These are phyloP conservation scores for Agrochola lota DNA, from an alignment of 2,888 invertebrate genomes.

Conservation along the genomic window DNA sequence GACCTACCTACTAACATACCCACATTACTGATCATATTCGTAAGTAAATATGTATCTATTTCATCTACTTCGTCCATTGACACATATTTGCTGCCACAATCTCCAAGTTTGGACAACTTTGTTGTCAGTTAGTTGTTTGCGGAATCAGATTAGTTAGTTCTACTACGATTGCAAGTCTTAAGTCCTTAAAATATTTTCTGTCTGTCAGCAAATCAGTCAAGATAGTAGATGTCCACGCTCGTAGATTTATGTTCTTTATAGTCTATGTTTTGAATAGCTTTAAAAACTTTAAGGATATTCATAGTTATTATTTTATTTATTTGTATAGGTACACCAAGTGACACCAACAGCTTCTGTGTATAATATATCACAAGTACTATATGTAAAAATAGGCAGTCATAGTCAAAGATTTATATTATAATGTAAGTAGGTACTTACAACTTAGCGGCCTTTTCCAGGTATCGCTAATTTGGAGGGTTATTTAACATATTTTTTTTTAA, in stretches of 20 bases:
- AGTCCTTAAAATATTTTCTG: background rate
- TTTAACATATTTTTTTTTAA: too few relatives aligned
- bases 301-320: too few relatives aligned
- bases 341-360: too few relatives aligned
- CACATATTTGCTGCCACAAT: constrained; percentile 9
- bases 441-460: too few relatives aligned
- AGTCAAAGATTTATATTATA: too few relatives aligned
- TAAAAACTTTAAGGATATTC: too few relatives aligned
- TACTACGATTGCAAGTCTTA: background rate
- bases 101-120: background rate
- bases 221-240: background rate
- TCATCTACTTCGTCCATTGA: background rate
- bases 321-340: too few relatives aligned
- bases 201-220: background rate
- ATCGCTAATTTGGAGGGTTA: too few relatives aligned
- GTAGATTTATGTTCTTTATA: background rate
- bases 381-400: too few relatives aligned
- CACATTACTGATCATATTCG: background rate
- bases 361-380: too few relatives aligned
- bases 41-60: background rate
- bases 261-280: too few relatives aligned
- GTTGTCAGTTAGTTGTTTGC: background rate
- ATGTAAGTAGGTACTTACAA: too few relatives aligned
- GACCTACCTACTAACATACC: background rate
- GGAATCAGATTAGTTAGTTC: background rate